Percentiles rank a stretch among this genome's conserved stretches.
Conservation (phyloP, 1,140 invertebrate genomes). For the Bathynomus jamesi region DNA sequence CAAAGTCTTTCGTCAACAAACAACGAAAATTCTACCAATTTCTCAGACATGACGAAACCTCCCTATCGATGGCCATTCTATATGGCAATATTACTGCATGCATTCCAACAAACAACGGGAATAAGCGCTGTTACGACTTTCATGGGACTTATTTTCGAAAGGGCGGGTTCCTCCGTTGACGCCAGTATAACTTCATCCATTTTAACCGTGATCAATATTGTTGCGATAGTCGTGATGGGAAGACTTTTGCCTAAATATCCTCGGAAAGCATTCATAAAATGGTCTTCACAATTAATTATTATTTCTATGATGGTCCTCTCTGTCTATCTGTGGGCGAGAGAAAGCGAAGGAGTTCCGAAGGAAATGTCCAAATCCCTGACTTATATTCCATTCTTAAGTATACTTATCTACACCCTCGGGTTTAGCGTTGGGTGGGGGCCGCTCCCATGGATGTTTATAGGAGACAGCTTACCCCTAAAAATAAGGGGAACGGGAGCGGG, state of each 20-base stretch:
- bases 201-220: background rate
- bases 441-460: background rate
- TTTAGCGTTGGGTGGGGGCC: background rate
- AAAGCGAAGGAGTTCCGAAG: background rate
- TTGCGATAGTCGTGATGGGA: background rate
- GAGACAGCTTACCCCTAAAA: background rate
- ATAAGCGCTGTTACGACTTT: background rate
- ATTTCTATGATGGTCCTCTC: background rate
- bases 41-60: background rate
- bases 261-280: background rate
- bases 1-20: background rate
- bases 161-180: background rate
- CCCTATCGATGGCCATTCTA: background rate
- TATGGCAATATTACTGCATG: background rate
- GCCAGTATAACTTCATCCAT: background rate
- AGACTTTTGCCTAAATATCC: background rate
- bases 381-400: background rate
- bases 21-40: background rate
- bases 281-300: no score
- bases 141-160: background rate
- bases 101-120: background rate
- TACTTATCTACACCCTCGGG: background rate
- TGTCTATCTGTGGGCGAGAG: background rate
- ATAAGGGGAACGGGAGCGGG: background rate
- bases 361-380: background rate